phyloP scores from a whole-genome alignment of 2,113 vertebrate genomes.

The Pygoscelis adeliae region DNA sequence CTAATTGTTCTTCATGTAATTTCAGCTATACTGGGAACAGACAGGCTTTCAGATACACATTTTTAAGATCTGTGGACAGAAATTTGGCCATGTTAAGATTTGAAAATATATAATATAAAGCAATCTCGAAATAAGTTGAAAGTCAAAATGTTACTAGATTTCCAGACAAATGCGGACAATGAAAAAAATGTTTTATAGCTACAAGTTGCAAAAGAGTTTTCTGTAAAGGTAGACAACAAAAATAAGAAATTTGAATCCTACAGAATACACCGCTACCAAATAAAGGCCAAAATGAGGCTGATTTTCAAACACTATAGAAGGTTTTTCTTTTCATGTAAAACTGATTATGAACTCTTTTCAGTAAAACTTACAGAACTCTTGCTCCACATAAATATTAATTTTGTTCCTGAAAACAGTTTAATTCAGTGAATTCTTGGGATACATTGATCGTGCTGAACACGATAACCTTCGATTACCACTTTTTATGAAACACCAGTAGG shows the following conservation, averaged over 20 bases:
- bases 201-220: neutral
- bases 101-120: conserved; percentile 5
- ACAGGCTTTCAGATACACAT: neutral
- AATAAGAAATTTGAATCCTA: conserved; percentile 2
- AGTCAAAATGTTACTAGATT: conserved; percentile 9
- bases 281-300: neutral
- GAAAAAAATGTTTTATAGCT: neutral
- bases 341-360: neutral
- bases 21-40: conserved; percentile 17
- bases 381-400: neutral
- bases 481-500: neutral
- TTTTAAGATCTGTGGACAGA: conserved; percentile 28
- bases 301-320: neutral
- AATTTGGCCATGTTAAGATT: conserved; percentile 42
- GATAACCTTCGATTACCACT: neutral
- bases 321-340: neutral
- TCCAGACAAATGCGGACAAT: neutral
- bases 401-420: neutral
- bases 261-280: neutral
- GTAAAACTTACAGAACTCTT: neutral
- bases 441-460: neutral
- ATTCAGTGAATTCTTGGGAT: neutral
- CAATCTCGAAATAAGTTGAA: neutral
- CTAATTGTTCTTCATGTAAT: neutral
- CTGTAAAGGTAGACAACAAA: conserved; percentile 17